phyloP scores from a whole-genome alignment of 2,797 vertebrate genomes.

The Falco rusticolus region DNA sequence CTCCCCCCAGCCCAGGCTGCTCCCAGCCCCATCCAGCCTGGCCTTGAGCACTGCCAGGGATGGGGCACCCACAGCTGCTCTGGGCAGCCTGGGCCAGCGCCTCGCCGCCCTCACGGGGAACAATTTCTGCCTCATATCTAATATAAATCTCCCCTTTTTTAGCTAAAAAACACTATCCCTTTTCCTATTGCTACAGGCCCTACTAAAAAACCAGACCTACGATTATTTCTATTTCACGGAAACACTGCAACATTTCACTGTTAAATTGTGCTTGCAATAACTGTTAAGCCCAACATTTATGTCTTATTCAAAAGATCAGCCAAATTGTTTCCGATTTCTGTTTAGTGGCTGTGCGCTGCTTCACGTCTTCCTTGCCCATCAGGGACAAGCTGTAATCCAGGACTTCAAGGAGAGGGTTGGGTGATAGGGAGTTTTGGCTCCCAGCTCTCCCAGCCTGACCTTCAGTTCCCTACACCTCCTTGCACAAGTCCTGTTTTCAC shows the following conservation, averaged over 20 bases:
- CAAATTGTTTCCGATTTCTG: not conserved
- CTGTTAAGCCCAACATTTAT: not conserved
- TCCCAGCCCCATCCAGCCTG: no score
- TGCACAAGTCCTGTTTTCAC: not conserved
- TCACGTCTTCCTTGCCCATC: not conserved
- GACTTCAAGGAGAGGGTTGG: not conserved
- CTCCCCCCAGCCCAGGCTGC: no score
- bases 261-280: not conserved
- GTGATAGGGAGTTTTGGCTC: not conserved
- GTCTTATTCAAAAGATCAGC: not conserved
- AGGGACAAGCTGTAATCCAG: rapidly evolving
- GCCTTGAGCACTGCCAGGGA: no score
- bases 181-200: no score
- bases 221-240: not conserved
- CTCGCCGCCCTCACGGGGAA: no score
- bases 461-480: not conserved
- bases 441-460: not conserved
- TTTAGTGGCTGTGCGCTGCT: not conserved
- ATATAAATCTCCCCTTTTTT: no score
- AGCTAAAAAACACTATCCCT: no score
- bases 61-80: no score
- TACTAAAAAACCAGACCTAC: not conserved
- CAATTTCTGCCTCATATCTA: no score
- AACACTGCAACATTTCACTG: not conserved
- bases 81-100: no score